phyloP scores from a whole-genome alignment of 2,113 vertebrate genomes.

The Pygoscelis antarcticus region DNA sequence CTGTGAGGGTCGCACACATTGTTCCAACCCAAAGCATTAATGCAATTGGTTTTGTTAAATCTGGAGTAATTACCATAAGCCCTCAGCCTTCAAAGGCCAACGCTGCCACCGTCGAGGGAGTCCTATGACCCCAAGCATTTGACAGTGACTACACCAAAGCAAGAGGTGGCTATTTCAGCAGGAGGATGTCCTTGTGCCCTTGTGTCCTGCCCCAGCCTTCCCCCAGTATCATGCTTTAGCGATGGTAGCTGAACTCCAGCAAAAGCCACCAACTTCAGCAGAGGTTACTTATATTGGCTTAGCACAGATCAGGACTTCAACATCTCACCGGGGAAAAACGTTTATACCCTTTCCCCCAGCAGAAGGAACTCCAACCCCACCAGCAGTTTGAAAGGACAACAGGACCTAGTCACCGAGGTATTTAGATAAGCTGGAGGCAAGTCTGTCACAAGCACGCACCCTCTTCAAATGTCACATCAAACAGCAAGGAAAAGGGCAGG shows the following conservation, averaged over 20 bases:
- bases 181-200: not conserved
- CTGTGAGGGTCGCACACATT: accelerated
- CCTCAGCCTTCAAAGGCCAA: not conserved
- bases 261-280: not conserved
- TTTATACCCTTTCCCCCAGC: not conserved
- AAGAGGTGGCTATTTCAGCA: not conserved
- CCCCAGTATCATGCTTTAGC: accelerated
- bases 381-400: not conserved
- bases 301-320: not conserved
- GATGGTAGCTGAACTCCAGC: not conserved
- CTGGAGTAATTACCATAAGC: not conserved
- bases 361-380: not conserved
- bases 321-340: accelerated
- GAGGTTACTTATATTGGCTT: not conserved
- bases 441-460: not conserved
- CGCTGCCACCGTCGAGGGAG: not conserved
- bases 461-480: not conserved
- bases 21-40: not conserved
- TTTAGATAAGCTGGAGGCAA: not conserved
- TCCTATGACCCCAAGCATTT: not conserved
- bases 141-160: not conserved
- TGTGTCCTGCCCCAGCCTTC: not conserved
- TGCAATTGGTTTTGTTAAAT: not conserved
- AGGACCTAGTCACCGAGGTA: not conserved
- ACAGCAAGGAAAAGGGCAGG: not conserved